phyloP scores from a whole-genome alignment of 2,797 vertebrate genomes.

The Sebastes oblongus region DNA sequence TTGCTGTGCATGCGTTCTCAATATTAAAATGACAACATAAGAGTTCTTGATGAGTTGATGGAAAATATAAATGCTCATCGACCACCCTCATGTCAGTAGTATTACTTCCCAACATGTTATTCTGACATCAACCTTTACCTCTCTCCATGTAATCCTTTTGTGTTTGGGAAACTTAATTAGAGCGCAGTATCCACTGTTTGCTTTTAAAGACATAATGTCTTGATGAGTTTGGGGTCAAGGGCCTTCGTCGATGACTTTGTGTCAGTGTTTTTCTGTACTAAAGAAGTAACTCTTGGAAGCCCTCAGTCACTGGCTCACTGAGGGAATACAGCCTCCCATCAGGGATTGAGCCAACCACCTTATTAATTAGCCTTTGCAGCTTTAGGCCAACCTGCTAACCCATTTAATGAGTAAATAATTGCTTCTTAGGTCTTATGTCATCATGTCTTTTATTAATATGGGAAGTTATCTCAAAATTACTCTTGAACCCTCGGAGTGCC shows the following conservation, averaged over 20 bases:
- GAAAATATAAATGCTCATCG: background rate
- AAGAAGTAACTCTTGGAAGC: conserved; percentile 52
- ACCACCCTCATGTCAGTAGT: background rate
- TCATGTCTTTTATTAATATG: conserved; percentile 77
- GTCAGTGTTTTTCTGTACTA: conserved; percentile 36
- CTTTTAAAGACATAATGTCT: conserved; percentile 1
- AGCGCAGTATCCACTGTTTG: conserved; percentile 17
- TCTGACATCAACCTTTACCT: background rate
- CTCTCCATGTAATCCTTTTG: conserved; percentile 3
- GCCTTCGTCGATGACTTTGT: conserved; percentile 58
- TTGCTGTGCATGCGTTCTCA: background rate
- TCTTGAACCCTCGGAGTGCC: conserved; percentile 76
- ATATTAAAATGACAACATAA: background rate
- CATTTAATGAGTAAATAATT: conserved; percentile 83
- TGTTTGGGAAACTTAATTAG: background rate
- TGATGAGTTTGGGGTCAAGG: conserved; percentile 63
- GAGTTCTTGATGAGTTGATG: background rate
- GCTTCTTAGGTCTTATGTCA: conserved; percentile 78
- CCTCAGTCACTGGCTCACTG: conserved; percentile 53
- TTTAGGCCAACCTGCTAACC: conserved; percentile 80
- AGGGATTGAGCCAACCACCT: conserved; percentile 70
- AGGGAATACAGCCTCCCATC: conserved; percentile 56
- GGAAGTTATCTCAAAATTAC: conserved; percentile 77
- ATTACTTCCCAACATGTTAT: background rate
- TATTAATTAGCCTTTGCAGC: conserved; percentile 80